These are phyloP conservation scores for Pitta sordida DNA, from an alignment of 2,113 vertebrate genomes.

Conservation along the genomic window DNA sequence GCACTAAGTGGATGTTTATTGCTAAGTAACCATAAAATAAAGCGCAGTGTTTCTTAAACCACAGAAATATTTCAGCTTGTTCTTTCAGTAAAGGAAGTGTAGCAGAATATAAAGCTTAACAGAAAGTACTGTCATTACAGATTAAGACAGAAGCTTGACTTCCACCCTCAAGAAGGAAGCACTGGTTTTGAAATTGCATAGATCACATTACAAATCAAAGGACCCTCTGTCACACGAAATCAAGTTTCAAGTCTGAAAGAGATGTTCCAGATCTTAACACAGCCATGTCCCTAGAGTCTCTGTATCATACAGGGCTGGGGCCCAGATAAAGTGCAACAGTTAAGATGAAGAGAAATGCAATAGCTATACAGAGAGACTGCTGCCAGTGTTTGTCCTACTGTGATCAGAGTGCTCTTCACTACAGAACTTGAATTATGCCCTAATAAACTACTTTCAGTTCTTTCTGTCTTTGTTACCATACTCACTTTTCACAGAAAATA, in stretches of 20 bases:
- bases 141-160: not conserved
- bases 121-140: not conserved
- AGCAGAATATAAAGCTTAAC: not conserved
- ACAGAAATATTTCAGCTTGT: not conserved
- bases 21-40: not conserved
- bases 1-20: not conserved
- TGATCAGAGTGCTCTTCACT: not conserved
- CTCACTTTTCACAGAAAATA: not conserved
- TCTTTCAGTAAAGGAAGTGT: not conserved
- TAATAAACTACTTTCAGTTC: not conserved
- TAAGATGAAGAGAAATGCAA: not conserved
- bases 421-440: not conserved
- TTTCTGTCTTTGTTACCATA: not conserved
- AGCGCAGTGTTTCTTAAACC: not conserved
- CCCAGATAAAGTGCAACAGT: not conserved
- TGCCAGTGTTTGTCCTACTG: not conserved
- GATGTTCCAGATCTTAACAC: not conserved
- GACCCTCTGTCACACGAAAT: not conserved
- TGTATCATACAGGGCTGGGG: not conserved
- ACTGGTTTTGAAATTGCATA: rapidly evolving
- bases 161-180: not conserved
- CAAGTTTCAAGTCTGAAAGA: not conserved
- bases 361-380: not conserved
- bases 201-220: not conserved
- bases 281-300: not conserved